Conservation (phyloP, 2,888 invertebrate genomes). For the Malacosoma neustria region DNA sequence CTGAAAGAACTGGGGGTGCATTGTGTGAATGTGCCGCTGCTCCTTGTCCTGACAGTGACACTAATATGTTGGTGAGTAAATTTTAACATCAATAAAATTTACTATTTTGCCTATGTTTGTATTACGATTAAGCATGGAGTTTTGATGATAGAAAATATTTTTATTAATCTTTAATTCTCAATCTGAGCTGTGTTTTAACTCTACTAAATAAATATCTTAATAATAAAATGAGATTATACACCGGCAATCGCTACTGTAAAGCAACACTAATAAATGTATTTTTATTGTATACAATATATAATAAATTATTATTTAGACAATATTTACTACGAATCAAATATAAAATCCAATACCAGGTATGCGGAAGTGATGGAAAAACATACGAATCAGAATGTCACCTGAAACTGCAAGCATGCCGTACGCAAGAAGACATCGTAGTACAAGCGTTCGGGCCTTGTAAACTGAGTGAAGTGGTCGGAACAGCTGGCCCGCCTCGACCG, state of each 20-base stretch:
- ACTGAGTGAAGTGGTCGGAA: constrained; percentile 80
- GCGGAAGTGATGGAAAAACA: constrained; percentile 87
- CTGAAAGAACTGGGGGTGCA: constrained; percentile 81
- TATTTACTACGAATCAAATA: too few species aligned
- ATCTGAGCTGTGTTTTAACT: too few species aligned
- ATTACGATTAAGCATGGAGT: too few species aligned
- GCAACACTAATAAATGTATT: too few species aligned
- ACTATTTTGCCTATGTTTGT: too few species aligned
- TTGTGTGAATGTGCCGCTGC: constrained; percentile 84
- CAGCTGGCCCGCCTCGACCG: constrained; percentile 84
- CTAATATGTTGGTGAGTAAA: constrained; percentile 62
- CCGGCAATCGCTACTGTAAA: too few species aligned
- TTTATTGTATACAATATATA: too few species aligned
- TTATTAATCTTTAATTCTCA: too few species aligned
- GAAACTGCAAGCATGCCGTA: constrained; percentile 86
- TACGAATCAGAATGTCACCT: constrained; percentile 90
- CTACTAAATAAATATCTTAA: too few species aligned
- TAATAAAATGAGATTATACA: too few species aligned
- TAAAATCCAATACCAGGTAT: constrained; percentile 78
- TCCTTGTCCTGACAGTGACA: constrained; percentile 58
- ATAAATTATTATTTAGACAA: too few species aligned
- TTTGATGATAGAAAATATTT: too few species aligned
- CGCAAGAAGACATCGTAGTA: constrained; percentile 85
- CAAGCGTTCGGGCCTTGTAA: constrained; percentile 85
- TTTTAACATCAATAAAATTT: background rate